phyloP scores from a whole-genome alignment of 1,140 invertebrate genomes.

The Drosophila oshimai region DNA sequence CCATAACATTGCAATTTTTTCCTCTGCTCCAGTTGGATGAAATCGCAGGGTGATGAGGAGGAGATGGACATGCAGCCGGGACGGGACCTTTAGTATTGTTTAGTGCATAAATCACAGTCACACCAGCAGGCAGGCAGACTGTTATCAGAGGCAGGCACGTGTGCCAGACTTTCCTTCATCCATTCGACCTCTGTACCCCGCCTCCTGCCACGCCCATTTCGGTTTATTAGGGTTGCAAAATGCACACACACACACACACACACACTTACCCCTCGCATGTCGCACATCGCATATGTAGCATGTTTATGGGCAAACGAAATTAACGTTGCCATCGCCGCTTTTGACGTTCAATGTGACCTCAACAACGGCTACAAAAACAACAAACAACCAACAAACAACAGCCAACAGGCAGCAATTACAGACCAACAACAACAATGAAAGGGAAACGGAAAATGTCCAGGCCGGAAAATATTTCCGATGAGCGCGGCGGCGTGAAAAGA shows the following conservation, averaged over 20 bases:
- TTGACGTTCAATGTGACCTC: conserved; percentile 74
- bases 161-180: conserved; percentile 36
- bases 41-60: not conserved
- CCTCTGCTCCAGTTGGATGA: too few species aligned
- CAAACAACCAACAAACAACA: conserved; percentile 14
- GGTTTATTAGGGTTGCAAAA: conserved; percentile 76
- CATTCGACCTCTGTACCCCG: not conserved
- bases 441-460: conserved; percentile 37
- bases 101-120: conserved; percentile 75
- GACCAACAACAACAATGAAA: conserved; percentile 6
- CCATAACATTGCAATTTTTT: conserved; percentile 41
- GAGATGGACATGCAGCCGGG: conserved; percentile 8
- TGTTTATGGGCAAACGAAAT: conserved; percentile 78
- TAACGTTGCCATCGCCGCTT: conserved; percentile 66
- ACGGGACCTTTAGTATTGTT: conserved; percentile 46
- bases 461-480: conserved; percentile 22
- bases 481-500: conserved; percentile 8
- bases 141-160: conserved; percentile 67
- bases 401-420: conserved; percentile 39
- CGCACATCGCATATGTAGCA: conserved; percentile 65
- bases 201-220: conserved; percentile 3
- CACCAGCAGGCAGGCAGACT: conserved; percentile 20
- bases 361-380: conserved; percentile 48
- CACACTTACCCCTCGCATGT: not conserved
- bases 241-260: conserved; percentile 33